These are phyloP conservation scores for Simalia tracyae DNA, from an alignment of 2,797 vertebrate species.

Conservation along the genomic window DNA sequence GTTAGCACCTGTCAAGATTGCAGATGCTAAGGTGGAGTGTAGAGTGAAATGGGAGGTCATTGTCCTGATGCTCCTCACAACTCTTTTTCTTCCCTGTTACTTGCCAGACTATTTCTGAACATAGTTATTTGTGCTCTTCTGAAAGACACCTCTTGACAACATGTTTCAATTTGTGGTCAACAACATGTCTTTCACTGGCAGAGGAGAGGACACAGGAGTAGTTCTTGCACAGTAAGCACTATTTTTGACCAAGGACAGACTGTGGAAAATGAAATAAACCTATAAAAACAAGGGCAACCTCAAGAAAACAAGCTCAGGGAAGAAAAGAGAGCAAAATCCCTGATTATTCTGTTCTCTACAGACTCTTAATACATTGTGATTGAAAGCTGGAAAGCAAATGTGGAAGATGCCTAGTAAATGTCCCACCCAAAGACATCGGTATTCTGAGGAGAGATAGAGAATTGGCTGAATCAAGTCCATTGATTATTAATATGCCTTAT, in stretches of 20 bases:
- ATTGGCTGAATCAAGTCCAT: neutral
- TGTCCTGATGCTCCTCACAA: neutral
- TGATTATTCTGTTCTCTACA: neutral
- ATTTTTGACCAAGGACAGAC: neutral
- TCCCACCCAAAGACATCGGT: neutral
- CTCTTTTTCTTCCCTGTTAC: neutral
- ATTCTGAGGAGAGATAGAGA: neutral
- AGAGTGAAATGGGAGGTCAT: neutral
- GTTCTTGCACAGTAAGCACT: neutral
- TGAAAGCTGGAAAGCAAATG: neutral
- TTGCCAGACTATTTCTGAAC: neutral
- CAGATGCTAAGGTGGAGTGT: neutral
- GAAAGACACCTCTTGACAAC: neutral
- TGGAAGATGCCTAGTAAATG: neutral
- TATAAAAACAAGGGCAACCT: neutral
- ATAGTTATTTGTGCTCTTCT: neutral
- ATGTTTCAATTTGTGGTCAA: neutral
- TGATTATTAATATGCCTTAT: neutral
- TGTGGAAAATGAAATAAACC: neutral
- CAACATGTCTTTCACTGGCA: neutral
- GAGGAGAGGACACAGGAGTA: neutral
- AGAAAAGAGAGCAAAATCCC: neutral
- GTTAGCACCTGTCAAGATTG: neutral
- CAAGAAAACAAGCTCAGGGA: neutral
- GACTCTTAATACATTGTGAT: neutral